A percentile compares a stretch with the other conserved stretches of the same genome.
Evolutionary conservation across 2,113 vertebrate genomes (phyloP).

Genomic region (Ifrita kowaldi): DNA sequence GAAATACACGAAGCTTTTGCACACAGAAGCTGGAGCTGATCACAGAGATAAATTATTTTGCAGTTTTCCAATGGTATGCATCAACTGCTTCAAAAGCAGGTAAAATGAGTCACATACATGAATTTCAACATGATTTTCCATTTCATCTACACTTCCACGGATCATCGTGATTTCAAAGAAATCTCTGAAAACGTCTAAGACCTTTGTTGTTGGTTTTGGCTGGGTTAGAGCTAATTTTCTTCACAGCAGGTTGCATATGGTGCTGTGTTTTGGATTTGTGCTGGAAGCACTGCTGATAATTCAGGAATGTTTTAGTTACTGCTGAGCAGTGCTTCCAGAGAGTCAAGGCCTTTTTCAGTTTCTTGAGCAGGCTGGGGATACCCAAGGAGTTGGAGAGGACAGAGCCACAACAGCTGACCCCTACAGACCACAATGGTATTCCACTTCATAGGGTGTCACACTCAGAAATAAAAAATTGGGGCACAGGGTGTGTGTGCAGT

Average conservation of each 20-base stretch:
- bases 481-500: neutral
- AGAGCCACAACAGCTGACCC: neutral
- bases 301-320: neutral
- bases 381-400: neutral
- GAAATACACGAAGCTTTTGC: neutral
- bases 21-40: neutral
- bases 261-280: neutral
- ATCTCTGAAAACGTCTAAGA: neutral
- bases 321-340: neutral
- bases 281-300: neutral
- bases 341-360: neutral
- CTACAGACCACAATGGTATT: neutral
- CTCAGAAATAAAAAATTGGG: neutral
- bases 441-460: fast-evolving
- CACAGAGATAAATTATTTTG: neutral
- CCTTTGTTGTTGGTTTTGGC: neutral
- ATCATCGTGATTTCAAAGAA: neutral
- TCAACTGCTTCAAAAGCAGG: neutral
- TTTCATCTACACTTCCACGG: neutral
- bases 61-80: neutral
- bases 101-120: neutral
- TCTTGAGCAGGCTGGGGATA: fast-evolving
- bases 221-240: neutral
- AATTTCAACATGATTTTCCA: neutral
- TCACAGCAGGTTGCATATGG: neutral